A percentile compares a stretch with the other conserved stretches of the same genome.
Evolutionary conservation across 2,113 vertebrate species (phyloP).

Genomic region (Anguilla rostrata): DNA sequence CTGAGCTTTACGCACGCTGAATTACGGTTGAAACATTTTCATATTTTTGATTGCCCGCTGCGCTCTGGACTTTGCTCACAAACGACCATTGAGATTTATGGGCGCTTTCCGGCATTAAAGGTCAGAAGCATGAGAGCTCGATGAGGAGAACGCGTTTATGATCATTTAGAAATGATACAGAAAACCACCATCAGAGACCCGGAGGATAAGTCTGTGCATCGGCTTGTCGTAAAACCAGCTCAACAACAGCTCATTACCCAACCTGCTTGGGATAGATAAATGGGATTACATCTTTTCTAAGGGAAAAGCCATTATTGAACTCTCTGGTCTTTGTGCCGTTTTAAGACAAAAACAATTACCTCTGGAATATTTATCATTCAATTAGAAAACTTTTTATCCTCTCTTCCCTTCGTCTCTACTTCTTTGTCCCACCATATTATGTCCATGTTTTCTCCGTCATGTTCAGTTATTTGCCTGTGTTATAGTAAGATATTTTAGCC

Average conservation of each 20-base stretch:
- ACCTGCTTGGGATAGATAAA: neutral
- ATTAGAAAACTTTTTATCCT: neutral
- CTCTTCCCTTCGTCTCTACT: neutral
- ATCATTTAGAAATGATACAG: slow-evolving; percentile 10
- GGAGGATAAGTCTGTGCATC: neutral
- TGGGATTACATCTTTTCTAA: neutral
- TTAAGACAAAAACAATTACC: neutral
- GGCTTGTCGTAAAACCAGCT: neutral
- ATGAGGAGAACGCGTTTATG: neutral
- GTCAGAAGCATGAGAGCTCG: neutral
- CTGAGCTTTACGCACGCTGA: neutral
- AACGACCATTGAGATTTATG: neutral
- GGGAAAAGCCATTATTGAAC: neutral
- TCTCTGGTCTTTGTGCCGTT: neutral
- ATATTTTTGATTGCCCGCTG: neutral
- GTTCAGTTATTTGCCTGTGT: neutral
- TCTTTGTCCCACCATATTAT: too few species aligned
- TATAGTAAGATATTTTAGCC: neutral
- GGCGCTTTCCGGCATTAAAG: neutral
- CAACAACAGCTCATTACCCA: neutral
- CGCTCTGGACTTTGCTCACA: neutral
- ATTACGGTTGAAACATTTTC: neutral
- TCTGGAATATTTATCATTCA: neutral
- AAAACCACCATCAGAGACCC: neutral
- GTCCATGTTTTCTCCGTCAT: neutral